Base-by-base conservation (phyloP, 2,797 vertebrate species). In the Linurgus olivaceus region DNA sequence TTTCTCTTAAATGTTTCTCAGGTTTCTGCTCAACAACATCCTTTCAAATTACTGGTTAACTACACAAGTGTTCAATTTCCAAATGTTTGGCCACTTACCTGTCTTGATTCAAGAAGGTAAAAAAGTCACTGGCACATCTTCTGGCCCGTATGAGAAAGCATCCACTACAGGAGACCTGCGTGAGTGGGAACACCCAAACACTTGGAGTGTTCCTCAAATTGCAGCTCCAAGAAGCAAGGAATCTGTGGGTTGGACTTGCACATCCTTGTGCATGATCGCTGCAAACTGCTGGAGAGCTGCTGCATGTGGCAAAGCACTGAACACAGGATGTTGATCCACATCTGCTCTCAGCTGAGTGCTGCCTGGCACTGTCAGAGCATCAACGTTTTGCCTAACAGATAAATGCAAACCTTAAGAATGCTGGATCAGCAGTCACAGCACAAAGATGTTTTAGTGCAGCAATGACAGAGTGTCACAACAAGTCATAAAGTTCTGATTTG, bases 301-400 rank as follows among this genome's bases (percentile, higher is more conserved):
- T 62, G 57, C 1, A 1, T 15, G 11, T 52, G 59, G 78, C 67
- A 37, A 44, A n/a, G 65, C 55, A 15, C 1, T 35, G 81, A 45
- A 14, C 0, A 0, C 63, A 45, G 68, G 54, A 29, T 45, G 55
- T 48, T 90, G 59, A 71, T 50, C 26, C 7, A 4, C 62, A 24
- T 63, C 68, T 90, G 52, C 33, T 88, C 76, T 66, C 81, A 83
- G 89, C 50, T 79, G 31, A 45, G 13, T 16, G 33, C 70, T 85
- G 37, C 18, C 61, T 62, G 77, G 71, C 6, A 3, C 35, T 1
- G 2, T 17, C 55, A 8, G 40, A 78, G 47, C 17, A 47, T 57
- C 84, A 29, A 4, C 28, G 37, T 79, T 91, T 79, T 81, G 51
- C 71, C 74, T 55, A 9, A 45, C 21, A 61, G 48, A 73, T 45